Base-by-base conservation (phyloP, 1,140 invertebrate genomes). In the Drosophila mayri region DNA sequence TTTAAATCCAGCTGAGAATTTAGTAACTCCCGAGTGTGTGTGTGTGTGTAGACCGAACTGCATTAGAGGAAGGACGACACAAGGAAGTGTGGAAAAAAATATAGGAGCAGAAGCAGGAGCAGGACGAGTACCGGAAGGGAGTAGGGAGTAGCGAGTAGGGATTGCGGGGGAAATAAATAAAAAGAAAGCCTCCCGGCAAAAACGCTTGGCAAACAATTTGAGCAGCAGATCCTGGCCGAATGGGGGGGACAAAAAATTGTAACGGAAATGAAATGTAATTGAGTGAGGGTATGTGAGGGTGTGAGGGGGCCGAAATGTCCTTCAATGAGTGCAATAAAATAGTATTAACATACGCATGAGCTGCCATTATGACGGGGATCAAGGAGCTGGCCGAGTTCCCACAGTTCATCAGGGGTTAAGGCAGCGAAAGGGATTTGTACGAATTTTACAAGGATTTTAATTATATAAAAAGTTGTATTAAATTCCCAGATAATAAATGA, bases 1-100 rank as follows among this genome's bases (percentile, higher is more conserved):
- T 63, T 66, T 41, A 74, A 87, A 83, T 88, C 84, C 83, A 88
- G 63, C 76, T 63, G 66, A 63, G 79, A 84, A 91, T 91, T 88
- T 83, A 87, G 47, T 83, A 88, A 88, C 84, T 77, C 64, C 79
- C 62, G 74, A 63, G 83, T 83, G 72, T 79, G 72, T 76, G 79
- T 77, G 43, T 83, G 72, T 82, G 73, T 77, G 79, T 77, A 47
- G 46, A 63, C n/a, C 37, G 72, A 76, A 76, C 72, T 76, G 74
- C 74, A 76, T 76, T 76, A 68, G 70, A 58, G 73, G 18, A 54
- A 12, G 18, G 32, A 22, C 61, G 47, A 37, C 47, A 58, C 60
- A 49, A 37, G 61, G 70, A 43, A 44, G 60, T 61, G 20, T 57
- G 47, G 18, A 30, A 46, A 52, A 47, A 74, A 57, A 47, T 38